phyloP scores from a whole-genome alignment of 2,797 vertebrate genomes.

The Tapirus indicus region DNA sequence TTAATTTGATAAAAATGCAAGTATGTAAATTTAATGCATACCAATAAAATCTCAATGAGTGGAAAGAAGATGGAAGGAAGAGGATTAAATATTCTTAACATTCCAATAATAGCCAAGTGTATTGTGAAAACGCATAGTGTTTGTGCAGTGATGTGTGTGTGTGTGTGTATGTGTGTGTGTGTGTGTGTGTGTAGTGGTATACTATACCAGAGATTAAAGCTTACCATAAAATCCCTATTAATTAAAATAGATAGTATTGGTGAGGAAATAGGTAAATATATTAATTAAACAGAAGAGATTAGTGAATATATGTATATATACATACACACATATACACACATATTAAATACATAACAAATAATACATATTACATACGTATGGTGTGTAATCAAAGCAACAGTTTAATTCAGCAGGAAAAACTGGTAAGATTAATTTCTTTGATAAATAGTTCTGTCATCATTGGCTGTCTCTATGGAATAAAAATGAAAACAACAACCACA shows the following conservation, averaged over 20 bases:
- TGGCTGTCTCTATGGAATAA: not conserved
- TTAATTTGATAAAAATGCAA: not conserved
- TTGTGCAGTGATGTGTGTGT: not conserved
- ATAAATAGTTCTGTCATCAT: not conserved
- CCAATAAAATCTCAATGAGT: not conserved
- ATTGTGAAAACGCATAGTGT: not conserved
- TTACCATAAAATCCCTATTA: not conserved
- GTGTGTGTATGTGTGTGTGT: not conserved
- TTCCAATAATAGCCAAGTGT: not conserved
- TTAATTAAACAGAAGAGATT: not conserved
- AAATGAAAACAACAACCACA: not conserved
- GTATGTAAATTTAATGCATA: not conserved
- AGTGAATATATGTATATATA: not conserved
- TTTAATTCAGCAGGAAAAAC: not conserved
- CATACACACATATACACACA: not conserved
- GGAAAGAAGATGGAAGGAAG: not conserved
- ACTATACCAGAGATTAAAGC: not conserved
- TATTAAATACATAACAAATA: not conserved
- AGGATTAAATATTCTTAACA: not conserved
- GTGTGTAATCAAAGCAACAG: not conserved
- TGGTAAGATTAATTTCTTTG: not conserved
- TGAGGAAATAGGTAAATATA: not conserved
- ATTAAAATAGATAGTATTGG: not conserved
- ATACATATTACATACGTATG: not conserved
- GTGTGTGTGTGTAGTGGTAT: not conserved